These are phyloP conservation scores for Schizopygopsis pylzovi DNA, from an alignment of 2,797 vertebrate genomes.

Conservation along the genomic window DNA sequence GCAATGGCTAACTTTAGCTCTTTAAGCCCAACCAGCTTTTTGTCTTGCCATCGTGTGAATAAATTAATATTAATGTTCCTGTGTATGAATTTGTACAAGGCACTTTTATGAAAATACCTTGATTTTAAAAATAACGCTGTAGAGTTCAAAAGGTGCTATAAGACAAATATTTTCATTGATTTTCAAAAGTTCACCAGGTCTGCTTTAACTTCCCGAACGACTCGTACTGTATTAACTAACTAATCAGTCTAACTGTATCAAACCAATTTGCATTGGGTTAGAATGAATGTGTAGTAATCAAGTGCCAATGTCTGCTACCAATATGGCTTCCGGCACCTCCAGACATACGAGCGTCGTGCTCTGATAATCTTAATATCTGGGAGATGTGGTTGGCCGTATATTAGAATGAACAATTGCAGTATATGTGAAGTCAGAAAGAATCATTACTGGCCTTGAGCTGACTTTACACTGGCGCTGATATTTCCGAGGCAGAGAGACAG, in stretches of 20 bases:
- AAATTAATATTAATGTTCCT: not conserved
- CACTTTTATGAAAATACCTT: not conserved
- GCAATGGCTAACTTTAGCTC: not conserved
- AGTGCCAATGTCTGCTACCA: constrained; percentile 36
- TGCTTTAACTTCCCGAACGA: not conserved
- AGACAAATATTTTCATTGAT: not conserved
- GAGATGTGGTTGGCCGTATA: constrained; percentile 55
- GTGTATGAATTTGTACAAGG: not conserved
- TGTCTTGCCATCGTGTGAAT: not conserved
- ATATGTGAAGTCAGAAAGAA: constrained; percentile 53
- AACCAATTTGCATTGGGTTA: constrained; percentile 27
- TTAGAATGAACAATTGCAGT: constrained; percentile 56
- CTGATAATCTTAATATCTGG: constrained; percentile 56
- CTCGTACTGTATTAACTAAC: not conserved
- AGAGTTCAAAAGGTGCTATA: not conserved
- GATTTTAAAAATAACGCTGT: not conserved
- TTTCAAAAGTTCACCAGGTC: constrained; percentile 5
- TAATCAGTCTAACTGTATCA: constrained; percentile 9
- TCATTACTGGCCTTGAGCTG: constrained; percentile 61
- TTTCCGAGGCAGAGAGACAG: constrained; percentile 39
- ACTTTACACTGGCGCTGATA: constrained; percentile 38
- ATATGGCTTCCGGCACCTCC: constrained; percentile 43
- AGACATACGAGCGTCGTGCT: constrained; percentile 52
- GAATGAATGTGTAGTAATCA: constrained; percentile 46
- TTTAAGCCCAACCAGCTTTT: not conserved